Evolutionary conservation across 53 echinoderm and acorn worm genomes (phyloP).

Genomic region (Stichopus horrens): DNA sequence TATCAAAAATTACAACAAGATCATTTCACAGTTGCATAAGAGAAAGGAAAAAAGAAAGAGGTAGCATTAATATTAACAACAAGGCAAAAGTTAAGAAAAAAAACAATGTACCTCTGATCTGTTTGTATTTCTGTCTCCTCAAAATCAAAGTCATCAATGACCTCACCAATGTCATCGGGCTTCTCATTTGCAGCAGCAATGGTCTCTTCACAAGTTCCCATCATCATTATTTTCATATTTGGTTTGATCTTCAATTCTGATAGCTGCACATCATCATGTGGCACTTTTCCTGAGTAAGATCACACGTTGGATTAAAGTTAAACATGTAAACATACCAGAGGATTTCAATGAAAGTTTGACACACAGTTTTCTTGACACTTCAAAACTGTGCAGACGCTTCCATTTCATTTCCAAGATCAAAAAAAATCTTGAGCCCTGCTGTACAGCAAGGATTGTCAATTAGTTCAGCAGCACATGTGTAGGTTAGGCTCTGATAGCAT

Average conservation of each 20-base stretch:
- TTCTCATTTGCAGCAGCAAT: slow-evolving; percentile 93
- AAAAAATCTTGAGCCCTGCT: too few relatives aligned
- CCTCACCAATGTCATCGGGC: slow-evolving; percentile 81
- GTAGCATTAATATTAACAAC: background rate
- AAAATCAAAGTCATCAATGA: slow-evolving; percentile 98
- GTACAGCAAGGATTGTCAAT: too few relatives aligned
- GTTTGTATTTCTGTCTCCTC: slow-evolving; percentile 92
- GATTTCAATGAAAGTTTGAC: too few relatives aligned
- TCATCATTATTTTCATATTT: slow-evolving; percentile 97
- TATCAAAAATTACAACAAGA: background rate
- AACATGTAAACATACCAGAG: background rate
- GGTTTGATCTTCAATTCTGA: slow-evolving; percentile 90
- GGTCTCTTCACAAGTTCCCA: slow-evolving; percentile 96
- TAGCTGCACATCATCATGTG: slow-evolving; percentile 73
- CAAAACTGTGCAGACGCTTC: too few relatives aligned
- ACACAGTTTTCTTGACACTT: too few relatives aligned
- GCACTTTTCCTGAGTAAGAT: slow-evolving; percentile 68
- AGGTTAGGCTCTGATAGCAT: too few relatives aligned
- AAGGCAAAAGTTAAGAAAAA: background rate
- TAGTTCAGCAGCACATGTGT: too few relatives aligned
- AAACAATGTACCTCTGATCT: slow-evolving; percentile 73
- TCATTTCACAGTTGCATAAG: background rate
- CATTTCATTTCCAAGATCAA: too few relatives aligned
- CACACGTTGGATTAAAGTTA: background rate
- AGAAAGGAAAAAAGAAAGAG: too few relatives aligned